A percentile compares a stretch with the other conserved stretches of the same genome.
Conservation (phyloP, 2,888 invertebrate genomes). For the Fabriciana adippe region DNA sequence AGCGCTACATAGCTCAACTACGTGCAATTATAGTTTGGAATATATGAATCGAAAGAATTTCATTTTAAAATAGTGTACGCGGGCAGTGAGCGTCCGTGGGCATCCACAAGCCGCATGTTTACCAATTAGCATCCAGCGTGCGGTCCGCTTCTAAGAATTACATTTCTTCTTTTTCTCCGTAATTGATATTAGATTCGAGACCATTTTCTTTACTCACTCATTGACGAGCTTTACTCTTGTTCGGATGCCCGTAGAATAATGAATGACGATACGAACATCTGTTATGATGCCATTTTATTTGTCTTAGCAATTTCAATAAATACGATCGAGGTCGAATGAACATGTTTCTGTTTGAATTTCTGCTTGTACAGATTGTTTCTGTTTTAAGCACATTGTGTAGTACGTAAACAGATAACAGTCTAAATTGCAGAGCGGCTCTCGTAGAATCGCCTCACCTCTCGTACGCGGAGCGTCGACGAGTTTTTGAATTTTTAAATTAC, state of each 20-base stretch:
- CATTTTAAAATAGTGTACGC: conserved; percentile 70
- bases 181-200: conserved; percentile 61
- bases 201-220: conserved; percentile 47
- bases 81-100: conserved; percentile 53
- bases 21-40: conserved; percentile 64
- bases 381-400: conserved; percentile 45
- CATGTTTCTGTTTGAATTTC: conserved; percentile 45
- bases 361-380: conserved; percentile 33
- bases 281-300: conserved; percentile 48
- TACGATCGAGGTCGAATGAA: conserved; percentile 9
- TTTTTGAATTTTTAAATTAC: conserved; percentile 84
- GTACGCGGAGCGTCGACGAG: conserved; percentile 75
- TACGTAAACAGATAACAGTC: conserved; percentile 72
- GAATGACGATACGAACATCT: conserved; percentile 37
- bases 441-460: conserved; percentile 73
- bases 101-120: conserved; percentile 66
- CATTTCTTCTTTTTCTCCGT: conserved; percentile 51
- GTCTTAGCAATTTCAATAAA: conserved; percentile 51
- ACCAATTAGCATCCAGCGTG: conserved; percentile 63
- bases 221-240: conserved; percentile 37
- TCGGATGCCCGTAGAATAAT: conserved; percentile 41
- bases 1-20: conserved; percentile 52
- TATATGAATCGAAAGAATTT: conserved; percentile 74
- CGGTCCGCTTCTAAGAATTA: conserved; percentile 47
- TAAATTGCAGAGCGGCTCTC: conserved; percentile 75